Evolutionary conservation across 2,797 vertebrate species (phyloP).

Genomic region (Podarcis lilfordi): DNA sequence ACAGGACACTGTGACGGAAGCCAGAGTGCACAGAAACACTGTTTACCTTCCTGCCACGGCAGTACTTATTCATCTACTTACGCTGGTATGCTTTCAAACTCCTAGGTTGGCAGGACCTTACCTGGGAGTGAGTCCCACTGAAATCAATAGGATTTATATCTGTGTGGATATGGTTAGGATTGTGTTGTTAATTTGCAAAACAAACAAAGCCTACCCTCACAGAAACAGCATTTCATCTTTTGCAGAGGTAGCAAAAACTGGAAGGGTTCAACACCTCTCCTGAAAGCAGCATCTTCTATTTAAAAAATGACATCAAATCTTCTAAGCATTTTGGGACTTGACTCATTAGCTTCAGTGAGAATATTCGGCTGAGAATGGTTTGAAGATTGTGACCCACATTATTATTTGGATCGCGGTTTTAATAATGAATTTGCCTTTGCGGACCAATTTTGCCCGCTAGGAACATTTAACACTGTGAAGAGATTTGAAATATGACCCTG

Average conservation of each 20-base stretch:
- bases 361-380: conserved; percentile 3
- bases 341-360: neutral
- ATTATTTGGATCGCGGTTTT: conserved; percentile 15
- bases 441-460: conserved; percentile 7
- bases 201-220: neutral
- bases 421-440: conserved; percentile 33
- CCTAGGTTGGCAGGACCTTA: no score
- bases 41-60: no score
- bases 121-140: no score
- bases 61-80: no score
- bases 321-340: neutral
- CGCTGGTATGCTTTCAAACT: no score
- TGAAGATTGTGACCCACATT: conserved; percentile 2
- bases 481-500: conserved; percentile 16
- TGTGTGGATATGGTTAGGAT: no score
- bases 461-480: neutral
- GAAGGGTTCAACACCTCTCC: neutral
- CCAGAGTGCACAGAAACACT: no score
- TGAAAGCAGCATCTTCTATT: neutral
- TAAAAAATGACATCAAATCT: neutral
- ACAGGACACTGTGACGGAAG: no score
- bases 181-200: neutral
- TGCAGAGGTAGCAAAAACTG: neutral
- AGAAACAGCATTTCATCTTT: neutral
- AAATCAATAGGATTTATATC: no score